Evolutionary conservation across 2,888 invertebrate genomes (phyloP).

Genomic region (Hemithea aestivaria): DNA sequence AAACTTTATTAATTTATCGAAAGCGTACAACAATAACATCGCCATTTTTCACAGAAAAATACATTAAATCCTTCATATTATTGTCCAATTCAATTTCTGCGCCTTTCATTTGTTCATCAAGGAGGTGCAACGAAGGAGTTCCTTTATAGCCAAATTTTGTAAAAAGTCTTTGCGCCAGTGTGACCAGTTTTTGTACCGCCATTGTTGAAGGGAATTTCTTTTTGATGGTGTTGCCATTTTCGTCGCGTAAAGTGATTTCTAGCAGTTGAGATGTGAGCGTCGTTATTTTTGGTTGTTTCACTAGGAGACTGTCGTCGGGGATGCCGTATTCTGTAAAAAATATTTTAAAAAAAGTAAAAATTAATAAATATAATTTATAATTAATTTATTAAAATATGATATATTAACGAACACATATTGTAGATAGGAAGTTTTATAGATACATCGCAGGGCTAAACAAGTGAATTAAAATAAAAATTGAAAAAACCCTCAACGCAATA

Average conservation of each 20-base stretch:
- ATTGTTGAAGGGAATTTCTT: constrained; percentile 89
- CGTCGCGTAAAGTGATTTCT: constrained; percentile 72
- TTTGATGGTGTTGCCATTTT: constrained; percentile 78
- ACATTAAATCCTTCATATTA: constrained; percentile 88
- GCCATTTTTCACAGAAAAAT: constrained; percentile 90
- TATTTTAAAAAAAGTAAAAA: too few relatives aligned
- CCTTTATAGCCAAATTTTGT: constrained; percentile 59
- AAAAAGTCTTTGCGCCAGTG: constrained; percentile 88
- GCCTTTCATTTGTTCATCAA: constrained; percentile 79
- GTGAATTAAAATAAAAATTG: too few relatives aligned
- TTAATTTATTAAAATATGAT: too few relatives aligned
- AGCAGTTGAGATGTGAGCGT: constrained; percentile 85
- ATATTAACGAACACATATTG: too few relatives aligned
- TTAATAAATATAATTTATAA: too few relatives aligned
- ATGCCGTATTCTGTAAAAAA: constrained; percentile 86
- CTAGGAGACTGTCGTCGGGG: constrained; percentile 86
- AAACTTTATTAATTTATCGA: constrained; percentile 53
- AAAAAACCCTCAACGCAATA: too few relatives aligned
- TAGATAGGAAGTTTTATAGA: too few relatives aligned
- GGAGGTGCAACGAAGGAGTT: constrained; percentile 65
- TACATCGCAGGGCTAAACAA: too few relatives aligned
- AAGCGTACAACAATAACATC: constrained; percentile 87
- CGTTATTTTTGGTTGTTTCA: constrained; percentile 66
- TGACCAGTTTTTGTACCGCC: constrained; percentile 89
- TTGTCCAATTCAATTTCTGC: constrained; percentile 89